These are phyloP conservation scores for Eurystomus glaucurus DNA, from an alignment of 2,797 vertebrate species.

Conservation along the genomic window DNA sequence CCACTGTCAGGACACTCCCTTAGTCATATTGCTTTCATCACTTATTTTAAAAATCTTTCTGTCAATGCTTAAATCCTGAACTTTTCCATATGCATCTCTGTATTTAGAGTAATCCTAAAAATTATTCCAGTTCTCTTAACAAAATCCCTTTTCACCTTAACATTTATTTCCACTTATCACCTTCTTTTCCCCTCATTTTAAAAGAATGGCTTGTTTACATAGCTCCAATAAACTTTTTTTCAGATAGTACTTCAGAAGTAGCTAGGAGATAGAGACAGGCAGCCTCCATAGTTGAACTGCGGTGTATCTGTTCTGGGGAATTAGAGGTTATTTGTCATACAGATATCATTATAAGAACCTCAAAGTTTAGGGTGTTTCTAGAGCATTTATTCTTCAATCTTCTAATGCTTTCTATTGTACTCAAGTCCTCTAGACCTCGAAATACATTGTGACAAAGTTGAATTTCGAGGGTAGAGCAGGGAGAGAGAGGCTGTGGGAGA, in stretches of 20 bases:
- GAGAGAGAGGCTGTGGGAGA: neutral
- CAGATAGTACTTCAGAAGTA: neutral
- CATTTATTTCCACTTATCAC: neutral
- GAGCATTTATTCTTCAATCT: neutral
- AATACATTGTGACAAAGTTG: neutral
- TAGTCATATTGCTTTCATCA: neutral
- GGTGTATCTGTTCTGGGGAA: neutral
- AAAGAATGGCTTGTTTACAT: neutral
- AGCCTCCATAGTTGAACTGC: neutral
- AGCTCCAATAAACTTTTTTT: neutral
- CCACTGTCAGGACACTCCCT: neutral
- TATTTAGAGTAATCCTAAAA: conserved; percentile 19
- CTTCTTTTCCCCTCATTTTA: neutral
- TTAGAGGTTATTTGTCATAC: neutral
- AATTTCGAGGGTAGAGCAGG: neutral
- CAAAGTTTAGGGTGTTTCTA: neutral
- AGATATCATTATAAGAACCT: neutral
- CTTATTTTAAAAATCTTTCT: conserved; percentile 27
- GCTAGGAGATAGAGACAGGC: neutral
- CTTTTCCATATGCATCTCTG: conserved; percentile 1
- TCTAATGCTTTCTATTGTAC: neutral
- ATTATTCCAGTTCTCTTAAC: neutral
- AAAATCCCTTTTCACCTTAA: conserved; percentile 1
- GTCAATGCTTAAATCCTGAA: conserved; percentile 8
- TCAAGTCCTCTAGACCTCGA: neutral